Evolutionary conservation across 1,140 invertebrate genomes (phyloP).

Genomic region (Pogonognathellus flavescens): DNA sequence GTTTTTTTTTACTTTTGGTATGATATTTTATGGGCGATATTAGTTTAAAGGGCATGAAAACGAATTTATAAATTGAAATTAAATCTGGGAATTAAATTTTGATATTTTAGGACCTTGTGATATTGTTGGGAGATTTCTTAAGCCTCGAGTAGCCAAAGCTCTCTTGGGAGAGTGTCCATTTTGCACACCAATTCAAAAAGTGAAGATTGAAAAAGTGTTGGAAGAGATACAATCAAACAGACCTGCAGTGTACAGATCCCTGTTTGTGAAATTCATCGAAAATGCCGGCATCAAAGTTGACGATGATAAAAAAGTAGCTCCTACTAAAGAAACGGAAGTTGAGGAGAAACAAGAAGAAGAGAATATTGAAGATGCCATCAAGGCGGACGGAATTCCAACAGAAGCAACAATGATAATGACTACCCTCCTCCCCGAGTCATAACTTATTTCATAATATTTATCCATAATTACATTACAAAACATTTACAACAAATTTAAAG

Average conservation of each 20-base stretch:
- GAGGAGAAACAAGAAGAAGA: not conserved
- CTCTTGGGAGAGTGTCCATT: slow-evolving; percentile 30
- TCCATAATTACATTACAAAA: too few species aligned
- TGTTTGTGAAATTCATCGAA: slow-evolving; percentile 49
- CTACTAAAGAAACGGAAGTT: not conserved
- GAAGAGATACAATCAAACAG: slow-evolving; percentile 20
- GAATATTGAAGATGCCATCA: not conserved
- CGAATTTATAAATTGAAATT: too few species aligned
- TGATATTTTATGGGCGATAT: too few species aligned
- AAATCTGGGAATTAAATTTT: not conserved
- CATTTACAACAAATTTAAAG: too few species aligned
- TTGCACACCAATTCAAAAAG: slow-evolving; percentile 53
- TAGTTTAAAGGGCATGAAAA: too few species aligned
- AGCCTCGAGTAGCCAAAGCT: slow-evolving; percentile 43
- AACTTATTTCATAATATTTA: too few species aligned
- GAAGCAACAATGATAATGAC: not conserved
- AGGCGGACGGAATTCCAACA: not conserved
- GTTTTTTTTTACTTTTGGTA: too few species aligned
- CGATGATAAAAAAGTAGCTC: not conserved
- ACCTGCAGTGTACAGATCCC: slow-evolving; percentile 18
- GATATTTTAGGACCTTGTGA: slow-evolving; percentile 53
- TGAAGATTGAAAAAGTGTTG: slow-evolving; percentile 41
- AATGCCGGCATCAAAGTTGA: slow-evolving; percentile 29
- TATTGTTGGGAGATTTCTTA: slow-evolving; percentile 49
- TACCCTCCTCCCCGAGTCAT: too few species aligned